Conservation (phyloP, 2,888 invertebrate genomes). For the Norana najaformis region DNA sequence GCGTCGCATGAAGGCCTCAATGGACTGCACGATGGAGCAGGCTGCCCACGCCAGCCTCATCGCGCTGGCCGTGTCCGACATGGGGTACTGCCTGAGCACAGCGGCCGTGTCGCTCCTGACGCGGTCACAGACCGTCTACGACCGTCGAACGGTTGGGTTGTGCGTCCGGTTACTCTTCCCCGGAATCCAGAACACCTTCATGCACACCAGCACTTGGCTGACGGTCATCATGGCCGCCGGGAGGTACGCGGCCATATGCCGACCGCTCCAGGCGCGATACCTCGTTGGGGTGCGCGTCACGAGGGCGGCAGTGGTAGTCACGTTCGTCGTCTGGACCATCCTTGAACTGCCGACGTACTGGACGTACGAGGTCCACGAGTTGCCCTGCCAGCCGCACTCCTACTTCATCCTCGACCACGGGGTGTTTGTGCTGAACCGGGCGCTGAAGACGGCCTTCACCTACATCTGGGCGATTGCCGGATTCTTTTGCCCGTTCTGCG, state of each 20-base stretch:
- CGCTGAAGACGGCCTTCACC: slow-evolving; percentile 32
- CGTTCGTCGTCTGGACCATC: slow-evolving; percentile 37
- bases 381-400: not conserved
- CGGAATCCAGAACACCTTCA: slow-evolving; percentile 56
- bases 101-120: slow-evolving; percentile 52
- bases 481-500: slow-evolving; percentile 55
- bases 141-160: not conserved
- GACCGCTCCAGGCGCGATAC: slow-evolving; percentile 57
- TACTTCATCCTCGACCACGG: slow-evolving; percentile 39
- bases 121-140: slow-evolving; percentile 20
- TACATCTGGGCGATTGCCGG: slow-evolving; percentile 53
- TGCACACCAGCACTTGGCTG: slow-evolving; percentile 57
- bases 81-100: slow-evolving; percentile 57
- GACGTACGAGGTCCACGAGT: slow-evolving; percentile 32
- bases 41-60: slow-evolving; percentile 58
- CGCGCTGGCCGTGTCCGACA: slow-evolving; percentile 57
- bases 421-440: slow-evolving; percentile 27
- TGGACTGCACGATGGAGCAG: slow-evolving; percentile 58
- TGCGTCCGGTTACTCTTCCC: slow-evolving; percentile 46
- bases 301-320: slow-evolving; percentile 48
- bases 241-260: slow-evolving; percentile 60
- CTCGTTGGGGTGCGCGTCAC: slow-evolving; percentile 54
- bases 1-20: slow-evolving; percentile 52
- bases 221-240: slow-evolving; percentile 61
- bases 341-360: slow-evolving; percentile 39